Conservation (phyloP, 1,140 invertebrate genomes). For the Mamestra configurata region DNA sequence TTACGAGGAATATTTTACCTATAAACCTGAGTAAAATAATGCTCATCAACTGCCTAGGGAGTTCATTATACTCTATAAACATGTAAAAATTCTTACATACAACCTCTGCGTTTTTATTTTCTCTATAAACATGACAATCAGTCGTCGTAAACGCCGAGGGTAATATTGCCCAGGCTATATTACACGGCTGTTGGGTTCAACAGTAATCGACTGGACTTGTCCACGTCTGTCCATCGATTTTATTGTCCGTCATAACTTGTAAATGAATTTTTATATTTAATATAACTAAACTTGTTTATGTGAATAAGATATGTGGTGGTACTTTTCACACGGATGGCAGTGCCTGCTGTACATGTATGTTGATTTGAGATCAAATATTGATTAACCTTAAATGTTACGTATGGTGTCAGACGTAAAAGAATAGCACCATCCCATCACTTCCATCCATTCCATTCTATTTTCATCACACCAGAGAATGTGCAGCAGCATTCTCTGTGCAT, state of each 20-base stretch:
- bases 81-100: neutral
- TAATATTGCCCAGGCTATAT: neutral
- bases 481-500: too few species aligned
- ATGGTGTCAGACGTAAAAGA: too few species aligned
- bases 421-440: too few species aligned
- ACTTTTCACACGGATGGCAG: too few species aligned
- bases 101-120: neutral
- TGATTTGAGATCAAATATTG: too few species aligned
- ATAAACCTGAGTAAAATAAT: too few species aligned
- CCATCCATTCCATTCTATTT: too few species aligned
- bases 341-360: too few species aligned
- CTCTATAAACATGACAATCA: slow-evolving; percentile 1
- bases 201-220: slow-evolving; percentile 15
- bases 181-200: neutral
- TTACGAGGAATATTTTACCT: too few species aligned
- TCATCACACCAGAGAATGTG: too few species aligned
- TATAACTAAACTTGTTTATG: slow-evolving; percentile 1
- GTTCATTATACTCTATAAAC: neutral
- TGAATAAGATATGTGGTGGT: neutral
- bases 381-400: too few species aligned
- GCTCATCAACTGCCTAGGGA: neutral
- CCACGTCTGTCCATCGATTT: slow-evolving; percentile 25
- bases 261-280: slow-evolving; percentile 14
- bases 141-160: neutral
- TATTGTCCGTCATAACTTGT: slow-evolving; percentile 21